Base-by-base conservation (phyloP, 2,888 invertebrate genomes). In the Acleris laterana region DNA sequence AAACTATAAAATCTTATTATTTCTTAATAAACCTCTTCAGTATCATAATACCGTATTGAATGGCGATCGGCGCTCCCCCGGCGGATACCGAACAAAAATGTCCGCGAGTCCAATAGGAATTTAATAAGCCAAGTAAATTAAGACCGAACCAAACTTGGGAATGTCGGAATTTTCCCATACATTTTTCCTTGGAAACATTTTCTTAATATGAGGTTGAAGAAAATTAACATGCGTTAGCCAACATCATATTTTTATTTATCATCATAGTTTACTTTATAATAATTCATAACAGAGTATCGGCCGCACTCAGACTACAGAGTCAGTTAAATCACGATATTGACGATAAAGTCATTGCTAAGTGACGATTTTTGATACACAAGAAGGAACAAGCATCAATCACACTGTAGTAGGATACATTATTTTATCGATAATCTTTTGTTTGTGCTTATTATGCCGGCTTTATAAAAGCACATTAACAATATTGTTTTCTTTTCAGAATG, bases 401-500 rank as follows among this genome's bases (percentile, higher is more conserved):
- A 6, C 25, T 6, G 3, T 9, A 32, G 32, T 2, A 32, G 32
- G 9, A 9, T 32, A 9, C 32, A 9, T 32, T 28, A 9, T 9
- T 7, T 32, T 9, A 32, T 9, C 2, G 9, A 9, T 38, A 38
- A 38, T 20, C 55, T 44, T 51, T 58, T 56, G 20, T 51, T 58
- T 56, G 20, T 49, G 49, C 11, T 2, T n/a, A 46, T 6, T 3
- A 11, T 19, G 17, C 3, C 17, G 9, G 20, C 49, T 19, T 49
- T 19, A 19, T 49, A 3, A 1, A 50, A 50, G 17, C 49, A 49
- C 25, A 63, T 56, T 50, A 42, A 59, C 32, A 63, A 52, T 56
- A n/a, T 38, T 46, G 57, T 53, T 68, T 70, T 79, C 75, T 78
- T 75, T 93, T 62, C 94, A 96, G 95, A 96, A 96, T 85, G 95